Evolutionary conservation across 2,888 invertebrate genomes (phyloP).

Genomic region (Bombyx huttoni): DNA sequence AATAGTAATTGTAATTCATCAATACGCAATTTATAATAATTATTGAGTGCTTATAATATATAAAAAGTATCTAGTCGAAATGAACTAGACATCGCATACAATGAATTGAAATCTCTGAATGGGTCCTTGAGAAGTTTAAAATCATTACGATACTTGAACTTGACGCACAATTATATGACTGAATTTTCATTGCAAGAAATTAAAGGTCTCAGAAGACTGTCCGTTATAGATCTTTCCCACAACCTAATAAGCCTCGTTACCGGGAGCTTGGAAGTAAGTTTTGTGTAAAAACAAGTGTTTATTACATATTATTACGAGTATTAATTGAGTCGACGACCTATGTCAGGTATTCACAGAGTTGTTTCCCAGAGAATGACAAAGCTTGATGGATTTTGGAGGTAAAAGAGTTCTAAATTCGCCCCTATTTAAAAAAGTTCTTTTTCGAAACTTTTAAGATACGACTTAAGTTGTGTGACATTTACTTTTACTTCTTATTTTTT

Average conservation of each 20-base stretch:
- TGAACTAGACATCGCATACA: conserved; percentile 80
- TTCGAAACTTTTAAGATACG: no score
- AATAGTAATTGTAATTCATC: neutral
- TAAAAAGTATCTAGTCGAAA: neutral
- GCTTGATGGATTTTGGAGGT: no score
- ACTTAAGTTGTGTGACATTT: no score
- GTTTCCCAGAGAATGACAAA: no score
- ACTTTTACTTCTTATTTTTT: no score
- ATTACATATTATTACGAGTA: no score
- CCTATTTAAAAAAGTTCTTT: no score
- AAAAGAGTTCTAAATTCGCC: no score
- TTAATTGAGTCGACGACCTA: no score
- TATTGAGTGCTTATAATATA: neutral
- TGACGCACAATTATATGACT: conserved; percentile 81
- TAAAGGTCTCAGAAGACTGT: conserved; percentile 79
- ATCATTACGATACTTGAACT: conserved; percentile 78
- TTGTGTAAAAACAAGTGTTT: neutral
- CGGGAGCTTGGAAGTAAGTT: conserved; percentile 76
- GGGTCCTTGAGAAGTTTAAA: conserved; percentile 79
- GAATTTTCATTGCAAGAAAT: conserved; percentile 88
- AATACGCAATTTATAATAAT: neutral
- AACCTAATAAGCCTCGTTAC: conserved; percentile 79
- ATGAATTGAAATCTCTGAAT: conserved; percentile 79
- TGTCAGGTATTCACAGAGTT: no score
- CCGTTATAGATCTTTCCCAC: conserved; percentile 81